phyloP scores from a whole-genome alignment of 2,888 invertebrate species.

The Cistogaster globosa region DNA sequence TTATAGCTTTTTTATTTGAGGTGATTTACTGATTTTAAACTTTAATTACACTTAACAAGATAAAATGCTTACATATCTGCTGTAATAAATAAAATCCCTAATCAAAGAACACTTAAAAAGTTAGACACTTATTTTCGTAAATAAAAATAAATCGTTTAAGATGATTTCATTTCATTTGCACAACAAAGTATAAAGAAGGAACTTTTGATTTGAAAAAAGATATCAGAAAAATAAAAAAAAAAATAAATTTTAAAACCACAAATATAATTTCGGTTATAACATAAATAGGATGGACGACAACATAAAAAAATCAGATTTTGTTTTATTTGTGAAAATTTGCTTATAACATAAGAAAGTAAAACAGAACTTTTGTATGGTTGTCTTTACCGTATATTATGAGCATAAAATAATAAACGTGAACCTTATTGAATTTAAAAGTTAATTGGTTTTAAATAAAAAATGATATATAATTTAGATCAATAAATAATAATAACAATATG shows the following conservation, averaged over 20 bases:
- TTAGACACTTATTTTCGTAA: slow-evolving; percentile 38
- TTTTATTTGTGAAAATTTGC: too few relatives aligned
- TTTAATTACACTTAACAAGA: slow-evolving; percentile 54
- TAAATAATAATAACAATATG: too few relatives aligned
- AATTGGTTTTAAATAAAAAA: too few relatives aligned
- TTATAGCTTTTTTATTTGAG: slow-evolving; percentile 13
- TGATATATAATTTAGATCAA: too few relatives aligned
- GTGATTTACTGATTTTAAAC: slow-evolving; percentile 19
- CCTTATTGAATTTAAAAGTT: too few relatives aligned
- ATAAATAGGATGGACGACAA: too few relatives aligned
- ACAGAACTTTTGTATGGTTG: too few relatives aligned
- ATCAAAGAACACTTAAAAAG: slow-evolving; percentile 41
- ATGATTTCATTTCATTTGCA: slow-evolving; percentile 29
- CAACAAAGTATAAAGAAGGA: slow-evolving; percentile 1
- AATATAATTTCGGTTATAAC: too few relatives aligned
- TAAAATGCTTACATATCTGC: slow-evolving; percentile 14
- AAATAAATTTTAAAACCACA: background rate
- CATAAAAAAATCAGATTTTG: too few relatives aligned
- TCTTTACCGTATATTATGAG: too few relatives aligned
- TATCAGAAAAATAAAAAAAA: background rate
- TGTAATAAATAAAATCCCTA: slow-evolving; percentile 18
- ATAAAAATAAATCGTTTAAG: slow-evolving; percentile 55
- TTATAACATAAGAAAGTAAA: too few relatives aligned
- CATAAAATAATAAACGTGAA: too few relatives aligned
- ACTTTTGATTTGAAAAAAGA: background rate